Percentiles rank a stretch among this genome's conserved stretches.
These are phyloP conservation scores for Drosophila parvula DNA, from an alignment of 1,140 invertebrate genomes.

Conservation along the genomic window DNA sequence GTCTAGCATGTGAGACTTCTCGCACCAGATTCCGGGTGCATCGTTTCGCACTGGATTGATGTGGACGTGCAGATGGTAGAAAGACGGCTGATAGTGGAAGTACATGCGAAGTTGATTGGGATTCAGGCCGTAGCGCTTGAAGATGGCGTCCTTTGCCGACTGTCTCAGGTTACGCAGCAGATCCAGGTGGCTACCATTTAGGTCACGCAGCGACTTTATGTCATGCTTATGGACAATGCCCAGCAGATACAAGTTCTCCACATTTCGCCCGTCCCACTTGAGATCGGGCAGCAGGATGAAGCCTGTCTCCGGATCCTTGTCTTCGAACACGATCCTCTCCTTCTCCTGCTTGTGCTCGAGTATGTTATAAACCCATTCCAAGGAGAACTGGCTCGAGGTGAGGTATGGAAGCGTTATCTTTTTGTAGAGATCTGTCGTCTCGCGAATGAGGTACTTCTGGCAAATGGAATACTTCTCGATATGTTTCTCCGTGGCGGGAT, in stretches of 20 bases:
- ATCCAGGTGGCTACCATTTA: constrained; percentile 91
- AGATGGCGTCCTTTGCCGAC: constrained; percentile 88
- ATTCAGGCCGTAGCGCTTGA: constrained; percentile 91
- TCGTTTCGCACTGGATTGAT: constrained; percentile 94
- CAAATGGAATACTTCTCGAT: constrained; percentile 93
- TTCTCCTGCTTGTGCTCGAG: constrained; percentile 94
- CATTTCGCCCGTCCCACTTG: constrained; percentile 94
- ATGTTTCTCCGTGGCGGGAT: constrained; percentile 96
- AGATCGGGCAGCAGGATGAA: constrained; percentile 96
- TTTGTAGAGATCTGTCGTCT: constrained; percentile 93
- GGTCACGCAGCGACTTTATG: constrained; percentile 93
- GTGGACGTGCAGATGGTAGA: constrained; percentile 98
- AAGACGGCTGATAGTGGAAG: constrained; percentile 98
- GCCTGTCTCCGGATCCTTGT: constrained; percentile 90
- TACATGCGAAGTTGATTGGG: constrained; percentile 91
- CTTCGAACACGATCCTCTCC: constrained; percentile 94
- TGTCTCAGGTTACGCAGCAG: constrained; percentile 93
- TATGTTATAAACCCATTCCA: constrained; percentile 98
- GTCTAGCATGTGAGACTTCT: constrained; percentile 93
- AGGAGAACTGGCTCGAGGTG: constrained; percentile 88
- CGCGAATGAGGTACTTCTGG: constrained; percentile 90
- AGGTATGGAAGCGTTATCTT: constrained; percentile 92
- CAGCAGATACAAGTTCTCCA: constrained; percentile 92
- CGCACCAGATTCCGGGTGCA: constrained; percentile 91
- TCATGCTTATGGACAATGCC: constrained; percentile 90